phyloP scores from a whole-genome alignment of 2,797 vertebrate species.

The Haliaeetus albicilla region DNA sequence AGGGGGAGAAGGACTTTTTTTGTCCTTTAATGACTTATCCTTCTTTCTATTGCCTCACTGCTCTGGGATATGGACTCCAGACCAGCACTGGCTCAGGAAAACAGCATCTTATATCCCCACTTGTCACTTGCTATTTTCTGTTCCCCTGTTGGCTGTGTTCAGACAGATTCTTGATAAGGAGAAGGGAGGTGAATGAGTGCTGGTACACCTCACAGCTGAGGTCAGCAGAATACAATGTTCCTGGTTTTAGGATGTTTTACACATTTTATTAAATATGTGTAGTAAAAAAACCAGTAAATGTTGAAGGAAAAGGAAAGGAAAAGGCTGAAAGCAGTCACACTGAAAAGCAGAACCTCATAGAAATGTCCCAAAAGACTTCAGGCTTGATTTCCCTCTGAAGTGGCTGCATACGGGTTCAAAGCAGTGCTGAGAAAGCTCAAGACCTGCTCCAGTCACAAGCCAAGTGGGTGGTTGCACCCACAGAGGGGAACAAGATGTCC shows the following conservation, averaged over 20 bases:
- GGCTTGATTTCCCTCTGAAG: neutral
- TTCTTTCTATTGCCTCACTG: neutral
- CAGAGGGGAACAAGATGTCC: slow-evolving; percentile 17
- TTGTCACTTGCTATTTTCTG: neutral
- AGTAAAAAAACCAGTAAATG: neutral
- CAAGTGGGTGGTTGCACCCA: neutral
- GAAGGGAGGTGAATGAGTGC: neutral
- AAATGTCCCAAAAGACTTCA: neutral
- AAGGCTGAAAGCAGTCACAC: neutral
- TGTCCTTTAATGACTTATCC: neutral
- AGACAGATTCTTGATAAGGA: neutral
- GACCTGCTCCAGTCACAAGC: neutral
- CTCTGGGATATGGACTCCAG: neutral
- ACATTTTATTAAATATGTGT: neutral
- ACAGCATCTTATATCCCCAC: neutral
- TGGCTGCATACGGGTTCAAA: neutral
- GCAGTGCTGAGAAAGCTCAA: neutral
- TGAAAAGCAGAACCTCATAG: neutral
- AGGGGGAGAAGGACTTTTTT: neutral
- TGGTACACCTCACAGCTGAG: neutral
- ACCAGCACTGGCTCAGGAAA: neutral
- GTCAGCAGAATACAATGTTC: rapidly evolving
- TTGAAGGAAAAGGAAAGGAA: neutral
- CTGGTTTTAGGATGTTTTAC: neutral
- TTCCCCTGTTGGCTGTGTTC: neutral